phyloP scores from a whole-genome alignment of 2,797 vertebrate species.

The Chiroxiphia lanceolata region DNA sequence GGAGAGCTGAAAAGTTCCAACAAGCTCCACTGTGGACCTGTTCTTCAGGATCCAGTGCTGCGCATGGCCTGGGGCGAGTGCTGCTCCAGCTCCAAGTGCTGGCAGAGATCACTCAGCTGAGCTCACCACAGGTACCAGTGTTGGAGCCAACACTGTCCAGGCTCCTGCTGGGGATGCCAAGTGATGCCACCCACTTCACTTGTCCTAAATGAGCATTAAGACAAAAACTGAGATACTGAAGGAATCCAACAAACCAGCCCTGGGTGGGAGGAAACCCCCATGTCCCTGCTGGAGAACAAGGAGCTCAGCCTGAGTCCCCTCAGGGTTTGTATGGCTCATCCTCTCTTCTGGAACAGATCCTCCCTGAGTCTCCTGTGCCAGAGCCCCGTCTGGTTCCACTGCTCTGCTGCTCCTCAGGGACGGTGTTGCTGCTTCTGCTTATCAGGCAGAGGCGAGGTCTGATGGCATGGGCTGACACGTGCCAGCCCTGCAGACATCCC shows the following conservation, averaged over 20 bases:
- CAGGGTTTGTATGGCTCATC: background rate
- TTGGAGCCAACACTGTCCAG: background rate
- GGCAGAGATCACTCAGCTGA: background rate
- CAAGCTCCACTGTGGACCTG: background rate
- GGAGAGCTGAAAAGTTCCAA: background rate
- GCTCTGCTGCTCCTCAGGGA: background rate
- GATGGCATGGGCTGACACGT: accelerated
- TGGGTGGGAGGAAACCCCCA: background rate
- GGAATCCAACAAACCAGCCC: background rate
- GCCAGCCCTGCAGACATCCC: background rate
- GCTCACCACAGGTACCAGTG: background rate
- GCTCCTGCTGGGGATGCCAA: background rate
- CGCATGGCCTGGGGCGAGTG: background rate
- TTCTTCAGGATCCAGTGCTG: background rate
- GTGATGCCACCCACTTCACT: background rate
- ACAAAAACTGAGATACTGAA: background rate
- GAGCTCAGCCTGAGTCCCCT: background rate
- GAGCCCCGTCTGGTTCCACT: background rate
- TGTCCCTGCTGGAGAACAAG: background rate
- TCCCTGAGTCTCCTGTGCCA: too few relatives aligned
- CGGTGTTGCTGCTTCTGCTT: background rate
- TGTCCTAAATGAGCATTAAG: too few relatives aligned
- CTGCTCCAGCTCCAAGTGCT: background rate
- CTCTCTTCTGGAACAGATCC: background rate
- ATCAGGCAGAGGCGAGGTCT: background rate